These are phyloP conservation scores for Xiphophorus birchmanni DNA, from an alignment of 2,797 vertebrate genomes.

Conservation along the genomic window DNA sequence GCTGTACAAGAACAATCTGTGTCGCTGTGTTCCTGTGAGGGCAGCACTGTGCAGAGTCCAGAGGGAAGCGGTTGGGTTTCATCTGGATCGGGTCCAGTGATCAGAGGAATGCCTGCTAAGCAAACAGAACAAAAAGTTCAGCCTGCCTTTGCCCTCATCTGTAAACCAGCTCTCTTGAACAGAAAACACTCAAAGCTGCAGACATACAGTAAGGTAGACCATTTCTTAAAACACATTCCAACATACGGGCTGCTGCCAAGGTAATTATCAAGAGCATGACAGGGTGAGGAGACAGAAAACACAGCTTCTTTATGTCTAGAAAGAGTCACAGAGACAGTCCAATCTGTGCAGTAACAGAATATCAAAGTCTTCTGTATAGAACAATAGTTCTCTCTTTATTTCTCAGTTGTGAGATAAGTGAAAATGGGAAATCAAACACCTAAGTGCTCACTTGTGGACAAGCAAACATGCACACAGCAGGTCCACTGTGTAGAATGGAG, in stretches of 20 bases:
- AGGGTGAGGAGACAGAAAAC: slow-evolving; percentile 2
- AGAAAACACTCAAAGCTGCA: slow-evolving; percentile 22
- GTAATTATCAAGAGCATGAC: slow-evolving; percentile 34
- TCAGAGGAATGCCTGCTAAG: slow-evolving; percentile 76
- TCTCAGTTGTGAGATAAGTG: background rate
- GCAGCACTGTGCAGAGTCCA: slow-evolving; percentile 46
- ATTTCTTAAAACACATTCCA: background rate
- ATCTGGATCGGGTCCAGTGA: slow-evolving; percentile 62
- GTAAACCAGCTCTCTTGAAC: slow-evolving; percentile 41
- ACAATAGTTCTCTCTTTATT: background rate
- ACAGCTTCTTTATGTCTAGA: slow-evolving; percentile 8
- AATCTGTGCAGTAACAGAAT: background rate
- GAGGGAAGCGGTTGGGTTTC: slow-evolving; percentile 40
- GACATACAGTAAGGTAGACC: background rate
- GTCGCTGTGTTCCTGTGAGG: slow-evolving; percentile 35
- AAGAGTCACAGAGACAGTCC: slow-evolving; percentile 6
- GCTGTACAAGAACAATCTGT: slow-evolving; percentile 17
- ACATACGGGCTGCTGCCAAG: slow-evolving; percentile 16
- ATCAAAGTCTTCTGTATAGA: background rate
- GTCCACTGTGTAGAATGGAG: slow-evolving; percentile 18
- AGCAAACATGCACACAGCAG: background rate
- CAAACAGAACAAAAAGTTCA: slow-evolving; percentile 75
- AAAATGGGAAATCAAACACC: slow-evolving; percentile 1
- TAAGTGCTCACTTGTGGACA: background rate
- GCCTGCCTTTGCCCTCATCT: slow-evolving; percentile 46